phyloP scores from a whole-genome alignment of 2,113 vertebrate species.

The Esox niger region DNA sequence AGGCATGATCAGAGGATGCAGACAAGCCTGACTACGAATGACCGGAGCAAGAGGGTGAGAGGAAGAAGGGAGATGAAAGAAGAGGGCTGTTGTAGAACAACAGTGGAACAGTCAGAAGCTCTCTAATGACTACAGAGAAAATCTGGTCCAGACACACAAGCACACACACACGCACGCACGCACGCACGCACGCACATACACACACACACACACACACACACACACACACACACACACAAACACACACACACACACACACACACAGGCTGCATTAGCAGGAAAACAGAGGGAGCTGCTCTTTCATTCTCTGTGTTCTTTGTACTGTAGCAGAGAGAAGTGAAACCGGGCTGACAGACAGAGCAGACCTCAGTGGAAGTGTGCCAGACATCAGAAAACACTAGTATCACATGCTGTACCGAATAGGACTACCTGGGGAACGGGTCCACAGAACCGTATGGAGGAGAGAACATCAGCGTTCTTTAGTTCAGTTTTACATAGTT shows the following conservation, averaged over 20 bases:
- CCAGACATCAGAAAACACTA: too few relatives aligned
- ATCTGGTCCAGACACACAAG: background rate
- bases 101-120: background rate
- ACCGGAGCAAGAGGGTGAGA: constrained; percentile 1
- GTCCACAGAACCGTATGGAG: background rate
- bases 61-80: background rate
- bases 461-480: background rate
- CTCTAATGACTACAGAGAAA: background rate
- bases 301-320: too few relatives aligned
- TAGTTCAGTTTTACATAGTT: background rate
- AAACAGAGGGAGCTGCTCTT: too few relatives aligned
- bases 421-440: background rate
- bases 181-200: too few relatives aligned
- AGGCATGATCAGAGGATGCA: background rate
- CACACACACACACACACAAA: constrained; percentile 15
- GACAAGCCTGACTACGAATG: background rate
- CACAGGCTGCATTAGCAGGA: background rate
- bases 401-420: too few relatives aligned
- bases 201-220: constrained; percentile 12
- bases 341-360: too few relatives aligned
- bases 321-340: too few relatives aligned
- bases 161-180: constrained; percentile 13
- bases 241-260: constrained; percentile 7
- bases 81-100: background rate
- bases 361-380: too few relatives aligned